Base-by-base conservation (phyloP, 2,113 vertebrate genomes). In the Cyprinodon variegatus region DNA sequence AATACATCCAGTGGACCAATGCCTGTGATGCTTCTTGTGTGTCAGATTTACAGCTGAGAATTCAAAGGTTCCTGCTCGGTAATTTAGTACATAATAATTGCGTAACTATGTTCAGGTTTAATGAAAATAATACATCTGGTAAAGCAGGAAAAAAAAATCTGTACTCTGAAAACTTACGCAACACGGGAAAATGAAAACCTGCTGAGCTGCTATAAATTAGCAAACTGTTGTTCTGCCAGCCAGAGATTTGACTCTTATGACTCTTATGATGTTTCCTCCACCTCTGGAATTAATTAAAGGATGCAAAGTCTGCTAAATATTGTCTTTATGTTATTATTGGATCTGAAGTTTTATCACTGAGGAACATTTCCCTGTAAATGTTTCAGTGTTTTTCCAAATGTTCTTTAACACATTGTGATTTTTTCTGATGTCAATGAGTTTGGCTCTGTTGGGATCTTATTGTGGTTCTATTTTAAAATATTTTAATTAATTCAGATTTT, bases 101-200 rank as follows among this genome's bases (percentile, higher is more conserved):
- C 29, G 29, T 29, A 29, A 29, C 29, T 29, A 29, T 29, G 29
- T 29, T 29, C 29, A 29, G 1, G 29, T 29, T 29, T 29, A 11
- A 61, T n/a, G 2, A 22, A 61, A 22, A n/a, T 61, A 1, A 12
- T 38, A 11, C 29, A 62, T 5, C 12, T 38, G 36, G 13, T 11
- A 36, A 65, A 29, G 29, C 29, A 9, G n/a, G 1, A 62, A 13
- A 14, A 37, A 39, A 62, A 17, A 9, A 12, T 15, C 14, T 40
- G 13, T 20, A 17, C 46, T 40, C 60, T 37, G 59, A 2, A 61
- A 10, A 62, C 11, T 81, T 71, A 11, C 13, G 41, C 68, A 77
- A 73, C 72, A 65, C n/a, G 17, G 7, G 0, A 53, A 65, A 48
- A 15, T 2, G 10, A 53, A 62, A 53, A 79, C 62, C 45, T 67